These are phyloP conservation scores for Campylomormyrus tamandua DNA, from an alignment of 2,113 vertebrate genomes.

Conservation along the genomic window DNA sequence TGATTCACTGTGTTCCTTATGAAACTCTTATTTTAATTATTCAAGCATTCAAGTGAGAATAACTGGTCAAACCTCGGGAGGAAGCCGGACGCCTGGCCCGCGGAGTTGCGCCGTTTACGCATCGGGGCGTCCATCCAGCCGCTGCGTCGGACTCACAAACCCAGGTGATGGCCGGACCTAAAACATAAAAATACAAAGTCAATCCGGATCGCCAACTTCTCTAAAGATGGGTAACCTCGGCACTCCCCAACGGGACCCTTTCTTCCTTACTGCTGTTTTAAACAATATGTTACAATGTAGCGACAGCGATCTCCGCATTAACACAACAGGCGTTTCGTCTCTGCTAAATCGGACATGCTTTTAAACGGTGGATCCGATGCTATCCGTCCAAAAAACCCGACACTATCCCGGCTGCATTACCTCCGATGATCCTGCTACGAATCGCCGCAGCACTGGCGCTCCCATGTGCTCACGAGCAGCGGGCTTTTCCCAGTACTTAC, in stretches of 20 bases:
- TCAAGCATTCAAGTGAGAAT: background rate
- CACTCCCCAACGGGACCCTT: background rate
- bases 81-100: conserved; percentile 29
- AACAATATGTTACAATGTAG: background rate
- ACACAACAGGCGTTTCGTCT: background rate
- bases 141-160: background rate
- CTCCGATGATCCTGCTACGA: background rate
- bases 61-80: conserved; percentile 38
- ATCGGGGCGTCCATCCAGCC: conserved; percentile 13
- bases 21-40: background rate
- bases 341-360: background rate
- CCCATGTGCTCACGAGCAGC: background rate
- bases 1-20: background rate
- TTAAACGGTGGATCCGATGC: background rate
- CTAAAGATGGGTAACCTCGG: background rate
- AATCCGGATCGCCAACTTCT: background rate
- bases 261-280: background rate
- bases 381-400: background rate
- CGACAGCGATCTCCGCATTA: background rate
- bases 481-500: background rate
- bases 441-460: background rate
- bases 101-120: conserved; percentile 36
- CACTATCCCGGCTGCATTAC: background rate
- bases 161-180: background rate
- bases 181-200: background rate